Base-by-base conservation (phyloP, 2,888 invertebrate genomes). In the Heliconius ethilla region DNA sequence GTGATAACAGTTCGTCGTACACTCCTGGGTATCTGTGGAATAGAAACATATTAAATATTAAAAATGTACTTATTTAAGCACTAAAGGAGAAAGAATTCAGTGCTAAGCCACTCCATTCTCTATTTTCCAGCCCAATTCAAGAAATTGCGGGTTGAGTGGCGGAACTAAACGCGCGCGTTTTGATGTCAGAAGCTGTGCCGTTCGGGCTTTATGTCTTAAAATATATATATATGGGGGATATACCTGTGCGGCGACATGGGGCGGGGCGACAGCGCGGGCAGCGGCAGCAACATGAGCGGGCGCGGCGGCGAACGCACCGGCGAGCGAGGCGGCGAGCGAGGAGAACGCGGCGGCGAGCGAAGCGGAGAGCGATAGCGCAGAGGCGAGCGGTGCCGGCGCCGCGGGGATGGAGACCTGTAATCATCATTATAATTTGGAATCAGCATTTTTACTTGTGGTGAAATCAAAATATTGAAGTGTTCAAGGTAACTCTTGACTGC, bases 1-100 rank as follows among this genome's bases (percentile, higher is more conserved):
- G 93, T 84, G 93, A 94, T 90, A 94, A 90, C 87, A 93, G 87
- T 90, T 94, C 94, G 84, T 94, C 93, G 89, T 94, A 94, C 75
- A 94, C 89, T 88, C 94, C 94, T 75, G 91, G 86, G 81, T 87
- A 94, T 86, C 94, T 94, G 88, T 33, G 45, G 22, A 27, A 63
- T 18, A 22, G 2, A n/a, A 11, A n/a, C 10, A n/a, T n/a, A n/a
- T n/a, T 51, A 51, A 51, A 51, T 51, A 18, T 51, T 27, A 18
- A 70, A 51, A 70, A 51, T 18, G 45, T 51, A 70, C 18, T 70
- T 7, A 37, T 67, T 67, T 37, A 45, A 15, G 15, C 13, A 15
- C 18, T 51, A 51, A 45, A 2, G 45, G 18, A 51, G 18, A 51
- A 51, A 51, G 18, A 51, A 51, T 45, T 15, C 45, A 45, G 45